Evolutionary conservation across 30 jellyfish, hydroid and myxozoan species (phyloP), one percentile per base, ranked within the genome.

Genomic region (Cassiopea xamachana): DNA sequence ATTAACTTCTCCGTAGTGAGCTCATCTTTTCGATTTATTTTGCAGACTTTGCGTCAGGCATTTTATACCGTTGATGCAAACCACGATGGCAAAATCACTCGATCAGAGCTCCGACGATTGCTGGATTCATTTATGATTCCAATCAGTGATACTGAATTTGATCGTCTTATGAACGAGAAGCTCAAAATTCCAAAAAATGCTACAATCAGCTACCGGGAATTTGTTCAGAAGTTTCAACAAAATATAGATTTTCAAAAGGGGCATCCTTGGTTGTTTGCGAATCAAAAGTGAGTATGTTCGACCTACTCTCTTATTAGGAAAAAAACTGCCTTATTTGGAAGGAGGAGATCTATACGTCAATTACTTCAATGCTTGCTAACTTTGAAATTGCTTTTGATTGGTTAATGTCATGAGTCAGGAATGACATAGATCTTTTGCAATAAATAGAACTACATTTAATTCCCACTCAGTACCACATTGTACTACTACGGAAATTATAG

Each of bases 201-300:
- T 12, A 84, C 87, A 50, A 79, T 91, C 77, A 91, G 91, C 69
- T 91, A 91, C 77, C 77, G 67, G 19, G 91, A 79, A 16, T 91
- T 91, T 80, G 27, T 91, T 70, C 50, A 51, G 44, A 76, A 77
- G 48, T 91, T 91, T 59, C 93, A 91, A 67, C 88, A 79, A 18
- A 71, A 83, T 13, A 94, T 83, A 75, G 77, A 91, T 78, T 64
- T 91, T 55, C 73, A 91, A 50, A 85, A 75, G 39, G 97, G 97
- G 12, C 97, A 91, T 78, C 97, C 97, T 43, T 91, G 97, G 97
- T 83, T 91, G 4, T 91, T 91, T 45, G 68, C 97, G 7, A 71
- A 91, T 13, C 87, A 83, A 27, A 83, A 48, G 97, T 91, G 45
- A 68, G 90, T 74, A 9, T 27, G n/a, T n/a, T n/a, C n/a, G n/a